Evolutionary conservation across 30 jellyfish, hydroid and myxozoan species (phyloP).

Genomic region (Mastigias papua): DNA sequence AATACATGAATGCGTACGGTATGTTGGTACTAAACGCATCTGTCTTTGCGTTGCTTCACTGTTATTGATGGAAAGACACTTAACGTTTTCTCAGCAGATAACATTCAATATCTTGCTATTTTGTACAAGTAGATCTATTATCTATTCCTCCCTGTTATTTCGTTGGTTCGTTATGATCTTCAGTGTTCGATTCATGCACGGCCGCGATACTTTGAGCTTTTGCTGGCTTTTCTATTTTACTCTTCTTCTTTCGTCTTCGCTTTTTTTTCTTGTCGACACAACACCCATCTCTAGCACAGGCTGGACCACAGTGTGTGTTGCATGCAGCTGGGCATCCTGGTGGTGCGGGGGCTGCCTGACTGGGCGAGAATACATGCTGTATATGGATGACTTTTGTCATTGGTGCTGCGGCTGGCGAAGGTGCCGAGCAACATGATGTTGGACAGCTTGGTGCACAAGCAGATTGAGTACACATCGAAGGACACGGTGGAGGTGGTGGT

Average conservation of each 20-base stretch:
- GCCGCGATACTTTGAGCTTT: constrained; percentile 21
- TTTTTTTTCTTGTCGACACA: constrained; percentile 83
- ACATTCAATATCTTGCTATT: background rate
- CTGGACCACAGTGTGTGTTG: constrained; percentile 95
- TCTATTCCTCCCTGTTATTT: background rate
- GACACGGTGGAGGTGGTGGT: constrained; percentile 86
- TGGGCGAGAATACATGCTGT: constrained; percentile 85
- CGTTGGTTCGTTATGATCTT: constrained; percentile 18
- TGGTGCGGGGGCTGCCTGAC: constrained; percentile 76
- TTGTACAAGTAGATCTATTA: constrained; percentile 4
- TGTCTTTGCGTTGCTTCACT: background rate
- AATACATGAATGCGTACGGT: background rate
- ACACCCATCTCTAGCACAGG: constrained; percentile 98
- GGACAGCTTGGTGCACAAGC: constrained; percentile 77
- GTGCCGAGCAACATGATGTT: constrained; percentile 64
- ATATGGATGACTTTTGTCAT: constrained; percentile 88
- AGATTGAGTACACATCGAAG: constrained; percentile 64
- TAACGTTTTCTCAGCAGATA: background rate
- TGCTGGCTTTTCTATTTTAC: constrained; percentile 49
- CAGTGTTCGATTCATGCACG: constrained; percentile 39
- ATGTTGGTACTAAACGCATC: background rate
- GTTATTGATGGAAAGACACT: background rate
- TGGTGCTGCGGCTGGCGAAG: constrained; percentile 84
- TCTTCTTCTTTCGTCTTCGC: constrained; percentile 46
- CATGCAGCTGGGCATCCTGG: constrained; percentile 95